Percentiles rank a stretch among this genome's conserved stretches.
Conservation (phyloP, 2,113 vertebrate species). For the Catharus fuscescens region DNA sequence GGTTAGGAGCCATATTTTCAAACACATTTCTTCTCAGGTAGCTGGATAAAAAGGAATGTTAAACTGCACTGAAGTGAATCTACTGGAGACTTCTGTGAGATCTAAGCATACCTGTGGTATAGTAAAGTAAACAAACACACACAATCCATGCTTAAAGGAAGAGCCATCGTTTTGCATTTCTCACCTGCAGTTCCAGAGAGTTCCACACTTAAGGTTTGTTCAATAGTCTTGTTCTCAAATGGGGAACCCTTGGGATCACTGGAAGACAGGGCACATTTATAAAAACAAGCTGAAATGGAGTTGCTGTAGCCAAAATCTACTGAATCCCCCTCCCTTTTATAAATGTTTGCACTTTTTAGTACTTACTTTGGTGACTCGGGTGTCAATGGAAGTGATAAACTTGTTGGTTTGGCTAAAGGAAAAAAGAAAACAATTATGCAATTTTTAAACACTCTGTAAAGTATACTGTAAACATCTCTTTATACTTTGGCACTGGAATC, state of each 20-base stretch:
- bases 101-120: not conserved
- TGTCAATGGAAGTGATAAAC: slow-evolving; percentile 99
- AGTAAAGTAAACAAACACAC: not conserved
- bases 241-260: slow-evolving; percentile 99
- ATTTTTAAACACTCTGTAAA: slow-evolving; percentile 25
- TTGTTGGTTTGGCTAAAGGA: slow-evolving; percentile 98
- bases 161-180: slow-evolving; percentile 12
- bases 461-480: not conserved
- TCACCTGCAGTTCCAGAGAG: slow-evolving; percentile 99
- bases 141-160: not conserved
- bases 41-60: not conserved
- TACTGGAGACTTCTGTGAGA: not conserved
- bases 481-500: not conserved
- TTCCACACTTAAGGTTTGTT: slow-evolving; percentile 99
- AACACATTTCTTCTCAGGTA: not conserved
- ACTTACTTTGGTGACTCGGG: slow-evolving; percentile 99
- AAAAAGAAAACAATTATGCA: slow-evolving; percentile 72
- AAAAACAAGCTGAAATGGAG: slow-evolving; percentile 85
- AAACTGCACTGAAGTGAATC: slow-evolving; percentile 6
- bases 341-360: slow-evolving; percentile 88
- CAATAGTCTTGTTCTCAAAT: slow-evolving; percentile 99
- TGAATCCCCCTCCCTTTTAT: slow-evolving; percentile 87
- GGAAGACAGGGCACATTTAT: slow-evolving; percentile 93
- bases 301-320: slow-evolving; percentile 89
- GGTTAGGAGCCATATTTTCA: slow-evolving; percentile 25